phyloP scores from a whole-genome alignment of 2,113 vertebrate species.

The Hyperoodon ampullatus region DNA sequence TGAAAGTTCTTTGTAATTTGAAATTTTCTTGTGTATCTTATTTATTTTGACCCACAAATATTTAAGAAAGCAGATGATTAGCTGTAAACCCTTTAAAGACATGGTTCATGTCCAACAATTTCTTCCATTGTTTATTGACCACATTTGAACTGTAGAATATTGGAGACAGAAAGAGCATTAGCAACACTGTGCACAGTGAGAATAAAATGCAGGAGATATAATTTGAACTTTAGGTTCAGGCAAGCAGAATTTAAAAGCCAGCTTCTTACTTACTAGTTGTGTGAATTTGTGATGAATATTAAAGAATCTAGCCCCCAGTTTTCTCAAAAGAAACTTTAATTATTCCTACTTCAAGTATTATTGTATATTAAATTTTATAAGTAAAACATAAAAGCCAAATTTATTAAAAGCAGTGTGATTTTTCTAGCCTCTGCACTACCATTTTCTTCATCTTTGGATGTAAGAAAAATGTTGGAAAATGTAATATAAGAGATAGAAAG shows the following conservation, averaged over 20 bases:
- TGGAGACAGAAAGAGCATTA: background rate
- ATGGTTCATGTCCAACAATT: background rate
- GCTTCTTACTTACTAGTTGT: background rate
- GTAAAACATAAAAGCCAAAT: background rate
- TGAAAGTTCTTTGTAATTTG: background rate
- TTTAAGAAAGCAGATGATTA: background rate
- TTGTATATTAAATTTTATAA: background rate
- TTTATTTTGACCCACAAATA: background rate
- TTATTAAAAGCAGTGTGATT: background rate
- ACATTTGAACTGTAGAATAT: background rate
- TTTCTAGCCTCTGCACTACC: background rate
- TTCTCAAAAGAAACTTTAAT: background rate
- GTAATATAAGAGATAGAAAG: background rate
- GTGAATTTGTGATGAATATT: background rate
- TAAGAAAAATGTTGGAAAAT: background rate
- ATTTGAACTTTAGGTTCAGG: background rate
- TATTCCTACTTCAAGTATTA: background rate
- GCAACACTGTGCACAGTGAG: background rate
- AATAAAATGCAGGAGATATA: background rate
- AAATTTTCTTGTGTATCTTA: background rate
- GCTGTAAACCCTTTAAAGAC: background rate
- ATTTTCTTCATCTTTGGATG: background rate
- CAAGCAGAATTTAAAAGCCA: background rate
- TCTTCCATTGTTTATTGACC: background rate
- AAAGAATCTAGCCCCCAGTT: background rate